Percentiles rank a stretch among this genome's conserved stretches.
These are phyloP conservation scores for Chrysolina oricalcia DNA, from an alignment of 2,888 invertebrate species.

Conservation along the genomic window DNA sequence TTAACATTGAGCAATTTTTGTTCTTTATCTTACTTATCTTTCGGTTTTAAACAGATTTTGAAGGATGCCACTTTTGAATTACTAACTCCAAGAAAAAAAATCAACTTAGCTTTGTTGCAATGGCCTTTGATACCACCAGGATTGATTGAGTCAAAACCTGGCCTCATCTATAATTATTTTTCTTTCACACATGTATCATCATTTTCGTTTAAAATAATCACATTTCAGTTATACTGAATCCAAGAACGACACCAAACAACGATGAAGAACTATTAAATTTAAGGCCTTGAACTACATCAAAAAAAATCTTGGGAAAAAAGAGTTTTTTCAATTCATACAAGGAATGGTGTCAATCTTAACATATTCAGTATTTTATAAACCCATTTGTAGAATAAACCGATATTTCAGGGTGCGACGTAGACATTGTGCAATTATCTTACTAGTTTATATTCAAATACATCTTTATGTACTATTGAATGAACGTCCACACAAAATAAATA, in stretches of 20 bases:
- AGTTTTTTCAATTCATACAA: not conserved
- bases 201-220: not conserved
- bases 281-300: not conserved
- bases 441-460: slow-evolving; percentile 1
- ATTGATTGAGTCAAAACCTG: no score
- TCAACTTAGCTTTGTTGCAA: no score
- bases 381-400: not conserved
- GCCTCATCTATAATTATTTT: not conserved
- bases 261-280: not conserved
- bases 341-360: not conserved
- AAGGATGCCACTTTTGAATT: no score
- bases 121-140: no score
- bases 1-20: no score
- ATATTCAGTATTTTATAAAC: not conserved
- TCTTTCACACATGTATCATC: not conserved
- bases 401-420: slow-evolving; percentile 51
- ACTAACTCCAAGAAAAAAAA: no score
- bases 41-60: no score
- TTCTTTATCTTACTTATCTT: no score
- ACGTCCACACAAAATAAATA: not conserved
- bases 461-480: not conserved
- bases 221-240: not conserved
- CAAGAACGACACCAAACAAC: not conserved
- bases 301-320: not conserved
- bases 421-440: slow-evolving; percentile 51